Conservation (phyloP, 2,113 vertebrate species). For the Upupa epops region DNA sequence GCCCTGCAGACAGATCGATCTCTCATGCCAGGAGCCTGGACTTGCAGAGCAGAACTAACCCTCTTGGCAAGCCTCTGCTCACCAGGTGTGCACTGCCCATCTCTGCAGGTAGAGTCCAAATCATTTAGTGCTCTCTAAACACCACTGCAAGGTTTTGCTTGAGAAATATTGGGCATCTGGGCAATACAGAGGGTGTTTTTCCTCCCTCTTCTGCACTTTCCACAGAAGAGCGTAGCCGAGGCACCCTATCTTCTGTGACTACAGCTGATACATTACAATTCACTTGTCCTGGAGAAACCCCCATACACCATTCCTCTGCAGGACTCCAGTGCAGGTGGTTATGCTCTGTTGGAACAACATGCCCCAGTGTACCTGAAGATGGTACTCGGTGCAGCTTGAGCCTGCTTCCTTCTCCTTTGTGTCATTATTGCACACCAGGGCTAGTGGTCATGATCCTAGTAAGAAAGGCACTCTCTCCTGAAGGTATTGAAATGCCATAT, state of each 20-base stretch:
- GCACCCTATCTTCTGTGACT: not conserved
- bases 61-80: not conserved
- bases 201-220: not conserved
- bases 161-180: not conserved
- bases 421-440: not conserved
- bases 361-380: not conserved
- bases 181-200: not conserved
- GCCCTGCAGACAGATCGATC: not conserved
- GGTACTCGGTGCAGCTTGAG: not conserved
- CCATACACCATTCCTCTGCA: rapidly evolving
- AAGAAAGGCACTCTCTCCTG: not conserved
- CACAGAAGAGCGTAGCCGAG: not conserved
- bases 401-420: not conserved
- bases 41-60: not conserved
- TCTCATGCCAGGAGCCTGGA: not conserved
- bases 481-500: not conserved
- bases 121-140: not conserved
- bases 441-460: not conserved
- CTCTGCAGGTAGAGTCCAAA: not conserved
- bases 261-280: not conserved
- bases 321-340: not conserved
- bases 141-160: not conserved
- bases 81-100: not conserved
- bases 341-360: not conserved
- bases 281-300: not conserved